These are phyloP conservation scores for Synergus laeviventris DNA, from an alignment of 2,888 invertebrate genomes.

Conservation along the genomic window DNA sequence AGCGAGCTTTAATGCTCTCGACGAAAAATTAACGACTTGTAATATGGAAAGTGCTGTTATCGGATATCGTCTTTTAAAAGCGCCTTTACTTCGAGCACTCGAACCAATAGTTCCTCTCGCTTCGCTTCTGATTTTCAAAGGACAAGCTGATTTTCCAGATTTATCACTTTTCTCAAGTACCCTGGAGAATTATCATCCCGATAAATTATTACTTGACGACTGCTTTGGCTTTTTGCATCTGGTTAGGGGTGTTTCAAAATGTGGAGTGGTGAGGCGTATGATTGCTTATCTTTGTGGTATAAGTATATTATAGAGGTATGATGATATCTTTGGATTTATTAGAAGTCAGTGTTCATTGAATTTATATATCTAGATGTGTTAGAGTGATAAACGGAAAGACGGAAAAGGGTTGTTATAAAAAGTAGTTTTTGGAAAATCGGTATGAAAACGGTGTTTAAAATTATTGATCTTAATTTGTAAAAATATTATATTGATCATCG, in stretches of 20 bases:
- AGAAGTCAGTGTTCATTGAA: background rate
- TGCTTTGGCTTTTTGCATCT: background rate
- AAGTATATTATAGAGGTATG: too few relatives aligned
- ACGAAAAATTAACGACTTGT: conserved; percentile 52
- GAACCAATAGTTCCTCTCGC: background rate
- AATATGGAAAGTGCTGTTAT: conserved; percentile 27
- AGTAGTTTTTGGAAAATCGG: too few relatives aligned
- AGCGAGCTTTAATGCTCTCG: conserved; percentile 44
- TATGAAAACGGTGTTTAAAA: too few relatives aligned
- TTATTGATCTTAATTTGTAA: background rate
- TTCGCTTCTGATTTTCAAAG: background rate
- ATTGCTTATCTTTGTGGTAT: background rate
- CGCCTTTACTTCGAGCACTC: background rate
- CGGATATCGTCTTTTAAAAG: background rate
- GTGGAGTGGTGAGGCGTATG: background rate
- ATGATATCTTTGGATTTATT: background rate
- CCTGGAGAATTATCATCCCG: background rate
- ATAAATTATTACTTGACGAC: background rate
- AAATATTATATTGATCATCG: background rate
- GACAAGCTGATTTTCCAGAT: conserved; percentile 22
- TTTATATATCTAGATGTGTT: too few relatives aligned
- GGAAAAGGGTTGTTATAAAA: too few relatives aligned
- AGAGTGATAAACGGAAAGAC: too few relatives aligned
- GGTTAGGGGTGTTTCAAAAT: background rate
- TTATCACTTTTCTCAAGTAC: background rate